Conservation (phyloP, 2,113 vertebrate species). For the Podilymbus podiceps region DNA sequence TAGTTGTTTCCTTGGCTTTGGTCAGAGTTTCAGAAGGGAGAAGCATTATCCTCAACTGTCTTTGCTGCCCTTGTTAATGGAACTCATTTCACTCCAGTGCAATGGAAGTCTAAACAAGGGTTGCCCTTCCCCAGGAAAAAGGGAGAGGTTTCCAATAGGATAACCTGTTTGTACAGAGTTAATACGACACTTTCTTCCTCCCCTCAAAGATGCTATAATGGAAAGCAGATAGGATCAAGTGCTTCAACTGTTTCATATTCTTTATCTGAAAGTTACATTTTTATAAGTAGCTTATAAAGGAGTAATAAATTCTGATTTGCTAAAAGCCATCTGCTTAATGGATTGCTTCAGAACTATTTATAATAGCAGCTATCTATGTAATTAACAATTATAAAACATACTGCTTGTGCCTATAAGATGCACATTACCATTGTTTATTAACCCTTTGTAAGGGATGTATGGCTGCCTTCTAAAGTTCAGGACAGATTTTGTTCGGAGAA, state of each 20-base stretch:
- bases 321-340: conserved; percentile 44
- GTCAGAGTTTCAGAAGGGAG: background rate
- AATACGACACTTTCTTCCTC: background rate
- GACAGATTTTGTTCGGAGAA: background rate
- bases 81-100: background rate
- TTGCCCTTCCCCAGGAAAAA: background rate
- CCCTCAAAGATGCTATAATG: background rate
- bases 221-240: conserved; percentile 1
- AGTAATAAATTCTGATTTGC: conserved; percentile 55
- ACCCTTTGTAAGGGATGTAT: background rate
- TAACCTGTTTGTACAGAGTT: background rate
- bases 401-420: background rate
- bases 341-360: conserved; percentile 47
- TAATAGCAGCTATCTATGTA: conserved; percentile 28
- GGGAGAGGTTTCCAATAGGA: background rate
- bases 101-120: background rate
- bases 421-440: background rate
- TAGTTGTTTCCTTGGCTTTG: background rate
- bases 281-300: conserved; percentile 31
- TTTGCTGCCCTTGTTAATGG: background rate
- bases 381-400: conserved; percentile 40
- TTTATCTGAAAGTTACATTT: conserved; percentile 37
- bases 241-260: conserved; percentile 8
- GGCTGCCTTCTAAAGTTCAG: background rate
- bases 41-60: background rate